Percentiles rank a stretch among this genome's conserved stretches.
These are phyloP conservation scores for Pempheris klunzingeri DNA, from an alignment of 2,797 vertebrate genomes.

Conservation along the genomic window DNA sequence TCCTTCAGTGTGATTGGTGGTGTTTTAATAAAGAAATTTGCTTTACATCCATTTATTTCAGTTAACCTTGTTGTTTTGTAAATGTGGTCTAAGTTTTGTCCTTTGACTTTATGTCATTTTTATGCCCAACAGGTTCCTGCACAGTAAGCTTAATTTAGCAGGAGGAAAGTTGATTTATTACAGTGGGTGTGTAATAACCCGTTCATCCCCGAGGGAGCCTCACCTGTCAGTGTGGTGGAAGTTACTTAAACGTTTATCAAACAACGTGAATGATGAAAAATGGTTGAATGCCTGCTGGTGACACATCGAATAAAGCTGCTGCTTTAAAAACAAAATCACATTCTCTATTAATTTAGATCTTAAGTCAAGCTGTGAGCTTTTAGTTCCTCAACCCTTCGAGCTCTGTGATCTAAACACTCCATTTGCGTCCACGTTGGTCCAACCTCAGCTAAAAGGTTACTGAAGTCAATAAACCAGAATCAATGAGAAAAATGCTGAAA, in stretches of 20 bases:
- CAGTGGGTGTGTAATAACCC: not conserved
- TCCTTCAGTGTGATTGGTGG: not conserved
- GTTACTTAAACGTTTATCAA: not conserved
- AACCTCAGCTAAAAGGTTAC: too few relatives aligned
- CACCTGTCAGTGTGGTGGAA: conserved; percentile 9
- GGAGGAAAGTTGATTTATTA: conserved; percentile 25
- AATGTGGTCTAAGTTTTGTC: not conserved
- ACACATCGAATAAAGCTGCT: conserved; percentile 1
- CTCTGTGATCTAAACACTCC: too few relatives aligned
- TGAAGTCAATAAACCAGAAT: too few relatives aligned
- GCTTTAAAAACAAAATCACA: conserved; percentile 7
- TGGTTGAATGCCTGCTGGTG: not conserved
- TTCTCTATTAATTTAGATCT: not conserved
- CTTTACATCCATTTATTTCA: not conserved
- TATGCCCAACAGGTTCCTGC: not conserved
- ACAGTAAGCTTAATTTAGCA: conserved; percentile 12
- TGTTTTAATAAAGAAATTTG: not conserved
- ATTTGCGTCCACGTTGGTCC: too few relatives aligned
- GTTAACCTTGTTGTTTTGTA: not conserved
- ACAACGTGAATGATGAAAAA: conserved; percentile 9
- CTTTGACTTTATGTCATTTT: not conserved
- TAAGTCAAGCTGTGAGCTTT: not conserved
- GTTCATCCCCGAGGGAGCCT: not conserved
- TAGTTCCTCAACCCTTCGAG: not conserved
- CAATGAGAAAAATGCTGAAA: too few relatives aligned